Conservation (phyloP, 2,888 invertebrate species). For the Sympetrum striolatum region DNA sequence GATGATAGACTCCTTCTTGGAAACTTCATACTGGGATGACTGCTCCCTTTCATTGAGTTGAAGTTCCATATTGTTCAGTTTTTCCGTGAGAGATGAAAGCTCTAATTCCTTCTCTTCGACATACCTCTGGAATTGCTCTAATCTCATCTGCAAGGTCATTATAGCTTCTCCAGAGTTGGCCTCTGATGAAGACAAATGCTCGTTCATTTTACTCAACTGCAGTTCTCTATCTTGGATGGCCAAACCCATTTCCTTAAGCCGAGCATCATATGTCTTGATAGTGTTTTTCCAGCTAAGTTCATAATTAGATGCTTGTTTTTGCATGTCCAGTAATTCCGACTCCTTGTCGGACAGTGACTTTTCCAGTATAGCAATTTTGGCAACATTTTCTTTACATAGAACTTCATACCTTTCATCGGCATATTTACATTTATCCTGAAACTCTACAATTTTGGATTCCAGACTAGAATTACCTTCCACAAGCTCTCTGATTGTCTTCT, state of each 20-base stretch:
- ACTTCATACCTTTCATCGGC: not conserved
- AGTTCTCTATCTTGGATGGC: constrained; percentile 31
- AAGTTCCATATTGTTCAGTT: constrained; percentile 55
- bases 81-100: constrained; percentile 55
- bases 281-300: constrained; percentile 40
- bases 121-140: constrained; percentile 50
- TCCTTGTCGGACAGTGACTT: not conserved
- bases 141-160: not conserved
- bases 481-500: not conserved
- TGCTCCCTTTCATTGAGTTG: constrained; percentile 55
- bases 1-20: constrained; percentile 70
- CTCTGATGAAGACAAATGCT: constrained; percentile 23
- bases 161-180: constrained; percentile 22
- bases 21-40: constrained; percentile 57
- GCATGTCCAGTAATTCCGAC: constrained; percentile 5
- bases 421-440: not conserved
- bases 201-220: constrained; percentile 34
- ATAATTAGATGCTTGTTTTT: constrained; percentile 31
- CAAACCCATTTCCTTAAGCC: constrained; percentile 46
- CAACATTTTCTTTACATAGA: not conserved
- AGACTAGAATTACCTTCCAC: not conserved
- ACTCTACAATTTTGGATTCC: not conserved
- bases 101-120: constrained; percentile 57
- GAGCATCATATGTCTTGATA: constrained; percentile 46
- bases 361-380: not conserved